Evolutionary conservation across 2,888 invertebrate species (phyloP), one percentile per base, ranked within the genome.

Genomic region (Philhelius pedissequus): DNA sequence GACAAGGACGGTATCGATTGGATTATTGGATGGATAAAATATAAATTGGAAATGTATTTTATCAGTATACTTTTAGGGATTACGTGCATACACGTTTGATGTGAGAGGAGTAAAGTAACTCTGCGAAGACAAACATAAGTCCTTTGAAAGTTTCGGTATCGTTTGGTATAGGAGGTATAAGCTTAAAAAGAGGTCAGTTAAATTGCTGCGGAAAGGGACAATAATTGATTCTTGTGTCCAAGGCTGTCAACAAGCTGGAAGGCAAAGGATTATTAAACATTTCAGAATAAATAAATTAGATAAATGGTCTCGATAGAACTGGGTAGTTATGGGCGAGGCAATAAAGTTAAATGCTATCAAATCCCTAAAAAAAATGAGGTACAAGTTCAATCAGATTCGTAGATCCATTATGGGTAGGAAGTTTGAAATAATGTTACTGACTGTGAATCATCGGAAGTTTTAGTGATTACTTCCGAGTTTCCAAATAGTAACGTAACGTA

Each of bases 1-100:
- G n/a, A n/a, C n/a, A n/a, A n/a, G n/a, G n/a, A 13, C 18, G 38
- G n/a, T 9, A 58, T 25, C 58, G n/a, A 20, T 25, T 38, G 58
- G 38, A 58, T 58, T 58, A 22, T 20, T 20, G 20, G 5, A 38
- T 35, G 25, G 25, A 56, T 56, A 56, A 32, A n/a, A 56, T 35
- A 56, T 58, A 58, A 58, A 58, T 58, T 58, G 58, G 58, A 38
- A 58, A 58, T 58, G 58, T 58, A 58, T 38, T 38, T 40, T 58
- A 58, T 58, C 4, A 38, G 58, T 38, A n/a, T n/a, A 15, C 58
- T 58, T 58, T 58, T 22, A 25, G 22, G 11, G 38, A 58, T 58
- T 58, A 58, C 38, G 15, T 35, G 38, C n/a, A 38, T 58, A 9
- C 38, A 22, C 38, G 38, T 40, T 40, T 7, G 38, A 40, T n/a